Conservation (phyloP, 1,140 invertebrate species). For the Macrobrachium rosenbergii region DNA sequence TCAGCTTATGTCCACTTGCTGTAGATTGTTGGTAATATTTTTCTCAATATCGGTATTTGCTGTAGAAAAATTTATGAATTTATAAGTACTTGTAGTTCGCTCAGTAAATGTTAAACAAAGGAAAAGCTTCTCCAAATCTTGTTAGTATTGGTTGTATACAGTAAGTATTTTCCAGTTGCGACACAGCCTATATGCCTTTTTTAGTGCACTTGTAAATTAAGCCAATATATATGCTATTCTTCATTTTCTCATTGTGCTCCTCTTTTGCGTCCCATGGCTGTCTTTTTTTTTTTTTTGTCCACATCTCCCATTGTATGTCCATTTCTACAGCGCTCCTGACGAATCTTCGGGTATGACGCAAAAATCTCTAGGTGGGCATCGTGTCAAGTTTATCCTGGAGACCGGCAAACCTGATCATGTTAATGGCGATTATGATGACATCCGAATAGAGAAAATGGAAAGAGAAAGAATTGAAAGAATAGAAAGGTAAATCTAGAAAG, state of each 20-base stretch:
- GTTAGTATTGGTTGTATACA: too few relatives aligned
- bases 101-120: too few relatives aligned
- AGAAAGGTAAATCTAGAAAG: constrained; percentile 43
- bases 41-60: too few relatives aligned
- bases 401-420: constrained; percentile 65
- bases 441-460: constrained; percentile 65
- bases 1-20: constrained; percentile 9
- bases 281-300: not conserved
- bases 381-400: constrained; percentile 65
- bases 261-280: not conserved
- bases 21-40: constrained; percentile 1
- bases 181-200: too few relatives aligned
- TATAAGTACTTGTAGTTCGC: too few relatives aligned
- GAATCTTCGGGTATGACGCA: constrained; percentile 33
- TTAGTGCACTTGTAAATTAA: too few relatives aligned
- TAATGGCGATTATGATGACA: constrained; percentile 62
- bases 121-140: too few relatives aligned
- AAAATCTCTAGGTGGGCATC: constrained; percentile 51
- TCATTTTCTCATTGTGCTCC: not conserved
- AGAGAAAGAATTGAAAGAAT: constrained; percentile 61
- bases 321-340: constrained; percentile 43
- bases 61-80: too few relatives aligned
- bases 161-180: too few relatives aligned
- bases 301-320: not conserved
- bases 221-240: not conserved